Evolutionary conservation across 2,113 vertebrate genomes (phyloP).

Genomic region (Rhinoptilus africanus): DNA sequence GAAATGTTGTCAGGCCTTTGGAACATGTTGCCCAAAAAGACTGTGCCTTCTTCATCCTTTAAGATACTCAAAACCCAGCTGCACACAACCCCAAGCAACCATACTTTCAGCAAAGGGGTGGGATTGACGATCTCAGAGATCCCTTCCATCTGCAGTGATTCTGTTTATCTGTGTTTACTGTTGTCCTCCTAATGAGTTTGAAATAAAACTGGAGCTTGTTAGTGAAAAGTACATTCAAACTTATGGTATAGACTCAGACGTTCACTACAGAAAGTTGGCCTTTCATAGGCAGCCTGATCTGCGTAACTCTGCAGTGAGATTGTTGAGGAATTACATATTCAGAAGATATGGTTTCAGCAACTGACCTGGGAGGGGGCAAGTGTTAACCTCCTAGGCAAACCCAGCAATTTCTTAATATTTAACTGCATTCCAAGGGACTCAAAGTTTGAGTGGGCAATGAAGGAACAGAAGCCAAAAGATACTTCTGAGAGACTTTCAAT

Average conservation of each 20-base stretch:
- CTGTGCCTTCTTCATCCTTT: not conserved
- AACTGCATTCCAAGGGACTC: not conserved
- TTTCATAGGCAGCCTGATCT: not conserved
- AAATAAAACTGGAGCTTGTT: not conserved
- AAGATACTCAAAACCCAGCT: not conserved
- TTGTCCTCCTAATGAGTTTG: not conserved
- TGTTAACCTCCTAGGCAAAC: not conserved
- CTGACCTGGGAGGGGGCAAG: not conserved
- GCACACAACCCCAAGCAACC: not conserved
- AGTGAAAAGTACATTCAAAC: not conserved
- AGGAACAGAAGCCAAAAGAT: not conserved
- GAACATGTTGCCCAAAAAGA: not conserved
- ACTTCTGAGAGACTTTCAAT: not conserved
- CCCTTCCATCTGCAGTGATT: not conserved
- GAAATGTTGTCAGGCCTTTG: not conserved
- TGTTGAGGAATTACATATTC: not conserved
- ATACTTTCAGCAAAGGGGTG: not conserved
- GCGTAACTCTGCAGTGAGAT: not conserved
- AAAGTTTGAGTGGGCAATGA: not conserved
- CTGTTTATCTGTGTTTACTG: not conserved
- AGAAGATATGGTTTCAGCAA: not conserved
- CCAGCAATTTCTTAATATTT: not conserved
- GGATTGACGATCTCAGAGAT: not conserved
- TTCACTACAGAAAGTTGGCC: not conserved
- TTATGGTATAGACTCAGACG: not conserved